A percentile compares a stretch with the other conserved stretches of the same genome.
These are phyloP conservation scores for Serrognathus titanus DNA, from an alignment of 2,888 invertebrate species.

Conservation along the genomic window DNA sequence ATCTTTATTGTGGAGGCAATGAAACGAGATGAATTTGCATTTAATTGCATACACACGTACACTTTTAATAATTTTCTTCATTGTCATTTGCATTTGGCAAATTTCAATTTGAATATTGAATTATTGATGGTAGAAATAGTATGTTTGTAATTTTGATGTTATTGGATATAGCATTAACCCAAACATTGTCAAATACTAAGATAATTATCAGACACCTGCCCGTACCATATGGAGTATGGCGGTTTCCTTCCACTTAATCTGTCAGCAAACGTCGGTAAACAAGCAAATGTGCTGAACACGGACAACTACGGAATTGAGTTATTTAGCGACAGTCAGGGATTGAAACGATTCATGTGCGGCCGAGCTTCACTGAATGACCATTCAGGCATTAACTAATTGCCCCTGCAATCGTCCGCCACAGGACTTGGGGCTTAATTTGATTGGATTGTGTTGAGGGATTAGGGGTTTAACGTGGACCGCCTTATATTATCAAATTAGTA, in stretches of 20 bases:
- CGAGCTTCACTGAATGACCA: slow-evolving; percentile 32
- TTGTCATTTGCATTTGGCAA: too few relatives aligned
- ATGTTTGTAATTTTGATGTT: too few relatives aligned
- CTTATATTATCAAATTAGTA: slow-evolving; percentile 27
- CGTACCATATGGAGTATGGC: slow-evolving; percentile 21
- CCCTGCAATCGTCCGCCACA: slow-evolving; percentile 1
- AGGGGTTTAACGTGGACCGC: slow-evolving; percentile 23
- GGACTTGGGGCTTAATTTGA: slow-evolving; percentile 19
- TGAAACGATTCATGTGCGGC: slow-evolving; percentile 28
- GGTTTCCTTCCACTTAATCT: background rate
- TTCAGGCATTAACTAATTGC: slow-evolving; percentile 21
- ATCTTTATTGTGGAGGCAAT: too few relatives aligned
- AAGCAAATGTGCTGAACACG: slow-evolving; percentile 4
- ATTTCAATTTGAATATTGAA: too few relatives aligned
- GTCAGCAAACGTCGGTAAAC: background rate
- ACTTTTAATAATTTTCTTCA: too few relatives aligned
- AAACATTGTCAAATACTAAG: slow-evolving; percentile 17
- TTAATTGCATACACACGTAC: too few relatives aligned
- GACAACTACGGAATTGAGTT: slow-evolving; percentile 29
- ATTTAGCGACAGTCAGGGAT: slow-evolving; percentile 24
- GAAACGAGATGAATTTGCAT: too few relatives aligned
- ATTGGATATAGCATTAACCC: background rate
- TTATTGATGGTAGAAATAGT: too few relatives aligned
- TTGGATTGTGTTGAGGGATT: slow-evolving; percentile 22
- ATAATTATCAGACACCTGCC: slow-evolving; percentile 20